Conservation (phyloP, 2,113 vertebrate species). For the Barnardius zonarius region DNA sequence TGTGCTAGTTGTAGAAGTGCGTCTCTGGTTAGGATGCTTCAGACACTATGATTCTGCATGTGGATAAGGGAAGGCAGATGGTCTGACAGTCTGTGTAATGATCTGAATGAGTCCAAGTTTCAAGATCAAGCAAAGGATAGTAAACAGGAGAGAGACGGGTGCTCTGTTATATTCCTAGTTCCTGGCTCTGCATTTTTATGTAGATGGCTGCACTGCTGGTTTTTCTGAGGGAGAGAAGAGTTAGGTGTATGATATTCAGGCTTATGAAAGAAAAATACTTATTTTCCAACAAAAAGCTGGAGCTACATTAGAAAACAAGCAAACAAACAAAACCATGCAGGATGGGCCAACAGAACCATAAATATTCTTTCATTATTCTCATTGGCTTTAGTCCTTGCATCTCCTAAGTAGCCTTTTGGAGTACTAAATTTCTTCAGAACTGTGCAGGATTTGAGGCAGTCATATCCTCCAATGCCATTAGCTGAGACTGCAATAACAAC, state of each 20-base stretch:
- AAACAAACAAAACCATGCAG: not conserved
- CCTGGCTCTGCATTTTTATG: not conserved
- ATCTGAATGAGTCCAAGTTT: not conserved
- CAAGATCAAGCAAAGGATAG: constrained; percentile 7
- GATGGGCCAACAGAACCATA: not conserved
- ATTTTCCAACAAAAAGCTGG: not conserved
- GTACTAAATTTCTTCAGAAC: not conserved
- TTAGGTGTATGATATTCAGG: not conserved
- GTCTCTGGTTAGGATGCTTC: not conserved
- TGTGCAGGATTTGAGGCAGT: not conserved
- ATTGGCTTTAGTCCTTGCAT: not conserved
- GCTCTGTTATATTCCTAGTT: not conserved
- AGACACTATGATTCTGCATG: not conserved
- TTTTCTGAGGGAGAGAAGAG: not conserved
- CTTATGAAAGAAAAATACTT: not conserved
- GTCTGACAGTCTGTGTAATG: not conserved
- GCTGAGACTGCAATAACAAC: not conserved
- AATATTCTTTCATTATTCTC: not conserved
- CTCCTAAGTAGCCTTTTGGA: not conserved
- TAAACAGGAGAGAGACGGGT: not conserved
- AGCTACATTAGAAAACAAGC: not conserved
- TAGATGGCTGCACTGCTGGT: not conserved
- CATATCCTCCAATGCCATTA: not conserved
- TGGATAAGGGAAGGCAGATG: not conserved
- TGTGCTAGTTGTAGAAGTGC: not conserved